Percentiles rank a stretch among this genome's conserved stretches.
phyloP scores from a whole-genome alignment of 2,888 invertebrate species.

The Diloba caeruleocephala region DNA sequence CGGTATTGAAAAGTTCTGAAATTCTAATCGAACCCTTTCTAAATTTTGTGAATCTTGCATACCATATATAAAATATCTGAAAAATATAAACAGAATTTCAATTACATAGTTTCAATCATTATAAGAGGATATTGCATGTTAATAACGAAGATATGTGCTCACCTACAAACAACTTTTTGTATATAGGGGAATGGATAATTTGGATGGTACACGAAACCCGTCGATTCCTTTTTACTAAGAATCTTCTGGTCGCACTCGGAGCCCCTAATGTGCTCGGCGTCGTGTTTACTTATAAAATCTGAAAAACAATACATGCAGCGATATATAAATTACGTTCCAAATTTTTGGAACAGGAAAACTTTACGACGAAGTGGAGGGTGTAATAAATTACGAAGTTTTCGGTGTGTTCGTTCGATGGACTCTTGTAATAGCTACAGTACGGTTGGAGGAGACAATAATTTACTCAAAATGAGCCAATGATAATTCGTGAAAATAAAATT shows the following conservation, averaged over 20 bases:
- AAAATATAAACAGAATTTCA: constrained; percentile 47
- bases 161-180: constrained; percentile 98
- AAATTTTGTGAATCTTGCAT: constrained; percentile 99
- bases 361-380: constrained; percentile 16
- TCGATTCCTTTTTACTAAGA: constrained; percentile 97
- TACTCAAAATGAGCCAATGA: not conserved
- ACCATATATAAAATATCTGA: constrained; percentile 98
- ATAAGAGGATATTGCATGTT: not conserved
- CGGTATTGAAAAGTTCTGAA: constrained; percentile 96
- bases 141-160: constrained; percentile 59
- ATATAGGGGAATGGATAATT: constrained; percentile 98
- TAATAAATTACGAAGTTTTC: constrained; percentile 41
- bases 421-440: constrained; percentile 8
- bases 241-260: constrained; percentile 99
- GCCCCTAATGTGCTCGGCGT: constrained; percentile 98
- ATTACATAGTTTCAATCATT: too few relatives aligned
- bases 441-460: constrained; percentile 16
- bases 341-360: too few relatives aligned
- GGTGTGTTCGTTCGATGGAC: constrained; percentile 10
- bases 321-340: too few relatives aligned
- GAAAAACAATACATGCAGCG: constrained; percentile 50
- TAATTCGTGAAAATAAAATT: too few relatives aligned
- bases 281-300: constrained; percentile 98
- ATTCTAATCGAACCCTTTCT: constrained; percentile 97
- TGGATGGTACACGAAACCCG: constrained; percentile 97